Conservation (phyloP, 1,140 invertebrate species). For the Cyclina sinensis region DNA sequence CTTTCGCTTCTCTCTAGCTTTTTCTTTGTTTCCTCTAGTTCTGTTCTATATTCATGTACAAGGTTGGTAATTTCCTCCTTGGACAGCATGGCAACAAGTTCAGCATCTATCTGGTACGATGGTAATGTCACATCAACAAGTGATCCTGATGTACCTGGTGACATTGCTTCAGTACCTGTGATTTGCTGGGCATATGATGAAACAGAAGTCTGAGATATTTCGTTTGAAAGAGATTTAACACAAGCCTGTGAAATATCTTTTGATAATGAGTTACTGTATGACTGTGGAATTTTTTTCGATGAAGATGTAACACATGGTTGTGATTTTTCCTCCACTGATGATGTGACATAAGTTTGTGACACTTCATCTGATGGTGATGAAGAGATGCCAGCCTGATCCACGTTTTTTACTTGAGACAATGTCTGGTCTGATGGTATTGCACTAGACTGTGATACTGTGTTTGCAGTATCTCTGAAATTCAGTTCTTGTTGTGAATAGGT, state of each 20-base stretch:
- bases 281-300: too few relatives aligned
- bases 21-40: slow-evolving; percentile 59
- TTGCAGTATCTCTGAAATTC: neutral
- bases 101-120: neutral
- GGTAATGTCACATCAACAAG: neutral
- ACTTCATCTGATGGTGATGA: neutral
- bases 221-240: neutral
- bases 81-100: slow-evolving; percentile 13
- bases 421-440: neutral
- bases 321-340: neutral
- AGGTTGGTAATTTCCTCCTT: slow-evolving; percentile 29
- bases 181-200: too few relatives aligned
- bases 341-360: neutral
- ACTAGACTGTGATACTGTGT: neutral
- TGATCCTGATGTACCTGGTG: neutral
- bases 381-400: neutral
- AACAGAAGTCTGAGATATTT: too few relatives aligned
- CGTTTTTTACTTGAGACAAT: neutral
- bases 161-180: too few relatives aligned
- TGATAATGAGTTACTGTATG: neutral
- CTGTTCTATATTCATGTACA: slow-evolving; percentile 42
- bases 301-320: neutral
- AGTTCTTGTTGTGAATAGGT: too few relatives aligned
- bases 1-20: slow-evolving; percentile 55
- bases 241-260: neutral